Evolutionary conservation across 2,888 invertebrate genomes (phyloP).

Genomic region (Geotrupes spiniger): DNA sequence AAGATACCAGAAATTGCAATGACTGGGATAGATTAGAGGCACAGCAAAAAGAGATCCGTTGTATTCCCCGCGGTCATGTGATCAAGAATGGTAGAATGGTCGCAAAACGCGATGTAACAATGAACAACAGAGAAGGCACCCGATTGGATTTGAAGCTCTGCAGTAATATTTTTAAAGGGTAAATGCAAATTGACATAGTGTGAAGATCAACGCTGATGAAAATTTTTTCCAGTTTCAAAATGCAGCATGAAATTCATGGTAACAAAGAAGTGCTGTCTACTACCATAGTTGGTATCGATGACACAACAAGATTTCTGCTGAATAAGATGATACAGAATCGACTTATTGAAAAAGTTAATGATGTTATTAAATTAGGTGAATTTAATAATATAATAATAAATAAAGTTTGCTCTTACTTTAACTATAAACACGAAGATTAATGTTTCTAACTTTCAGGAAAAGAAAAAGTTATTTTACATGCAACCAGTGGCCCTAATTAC

Average conservation of each 20-base stretch:
- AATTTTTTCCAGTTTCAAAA: slow-evolving; percentile 57
- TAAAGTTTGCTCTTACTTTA: no score
- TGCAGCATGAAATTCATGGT: slow-evolving; percentile 62
- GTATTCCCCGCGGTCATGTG: slow-evolving; percentile 70
- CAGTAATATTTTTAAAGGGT: slow-evolving; percentile 73
- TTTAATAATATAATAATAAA: no score
- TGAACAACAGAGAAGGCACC: slow-evolving; percentile 74
- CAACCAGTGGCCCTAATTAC: slow-evolving; percentile 60
- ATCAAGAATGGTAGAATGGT: slow-evolving; percentile 68
- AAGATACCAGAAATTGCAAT: slow-evolving; percentile 55
- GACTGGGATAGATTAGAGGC: slow-evolving; percentile 78
- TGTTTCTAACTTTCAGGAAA: no score
- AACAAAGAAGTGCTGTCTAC: slow-evolving; percentile 85
- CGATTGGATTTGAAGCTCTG: slow-evolving; percentile 85
- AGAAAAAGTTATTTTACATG: slow-evolving; percentile 93
- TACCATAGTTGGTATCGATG: slow-evolving; percentile 88
- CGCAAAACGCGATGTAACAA: slow-evolving; percentile 88
- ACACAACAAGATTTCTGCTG: slow-evolving; percentile 77
- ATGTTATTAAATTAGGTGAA: slow-evolving; percentile 85
- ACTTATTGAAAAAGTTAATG: slow-evolving; percentile 77
- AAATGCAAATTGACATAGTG: no score
- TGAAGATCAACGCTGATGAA: no score
- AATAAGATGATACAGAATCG: slow-evolving; percentile 84
- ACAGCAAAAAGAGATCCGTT: slow-evolving; percentile 65
- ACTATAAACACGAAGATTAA: no score